Evolutionary conservation across 2,113 vertebrate genomes (phyloP), one percentile per base, ranked within the genome.

Genomic region (Lamprotornis superbus): DNA sequence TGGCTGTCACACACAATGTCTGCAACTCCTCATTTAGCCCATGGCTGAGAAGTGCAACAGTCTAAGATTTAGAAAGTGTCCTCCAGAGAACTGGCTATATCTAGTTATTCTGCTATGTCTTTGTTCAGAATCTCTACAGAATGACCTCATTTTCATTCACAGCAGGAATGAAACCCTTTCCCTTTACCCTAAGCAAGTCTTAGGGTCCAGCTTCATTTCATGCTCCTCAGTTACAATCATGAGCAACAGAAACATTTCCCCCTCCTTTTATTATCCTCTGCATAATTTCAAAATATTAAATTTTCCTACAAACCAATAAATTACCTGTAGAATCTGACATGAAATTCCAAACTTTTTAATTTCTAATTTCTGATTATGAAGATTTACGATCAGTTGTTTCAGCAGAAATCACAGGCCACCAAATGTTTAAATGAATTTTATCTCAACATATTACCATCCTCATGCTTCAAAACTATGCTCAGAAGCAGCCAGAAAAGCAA

Each of bases 401-500:
- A 85, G 61, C 35, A 89, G 53, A 91, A 88, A 30, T 93, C 78
- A 68, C 31, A 83, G 50, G 39, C 46, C 44, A 79, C 33, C 57
- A 93, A 88, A 92, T 14, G 8, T 74, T 83, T 85, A 91, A 91
- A 80, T 85, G 4, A 63, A 37, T 60, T 77, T 50, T 35, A 73
- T n/a, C 25, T 47, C 67, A 88, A 74, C 9, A 19, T 40, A 37
- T 28, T 83, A 47, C 18, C 65, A 22, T 46, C 71, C 33, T 53
- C 52, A 25, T 25, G 55, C 25, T 91, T 90, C 40, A 77, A 79
- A 93, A 63, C 19, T 49, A 30, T 18, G 19, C 33, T 84, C 61
- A 31, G 55, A 86, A 52, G 35, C 74, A 94, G 63, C 61, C 69
- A 90, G 61, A 90, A 94, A 88, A 93, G 20, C 70, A 87, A 37